Base-by-base conservation (phyloP, 2,888 invertebrate species). In the Idaea straminata region DNA sequence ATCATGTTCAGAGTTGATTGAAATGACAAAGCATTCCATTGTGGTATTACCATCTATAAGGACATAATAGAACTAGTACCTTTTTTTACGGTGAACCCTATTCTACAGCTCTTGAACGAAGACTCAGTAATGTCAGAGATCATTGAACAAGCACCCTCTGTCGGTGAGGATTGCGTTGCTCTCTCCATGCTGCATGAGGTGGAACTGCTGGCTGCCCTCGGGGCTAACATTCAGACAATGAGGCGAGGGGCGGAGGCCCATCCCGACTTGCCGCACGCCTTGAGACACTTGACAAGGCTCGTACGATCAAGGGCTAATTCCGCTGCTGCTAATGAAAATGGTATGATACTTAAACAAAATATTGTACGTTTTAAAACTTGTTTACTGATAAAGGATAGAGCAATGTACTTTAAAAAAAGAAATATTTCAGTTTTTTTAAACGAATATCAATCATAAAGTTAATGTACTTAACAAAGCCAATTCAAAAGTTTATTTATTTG, bases 181-280 rank as follows among this genome's bases (percentile, higher is more conserved):
- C 87, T 96, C 38, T 96, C 96, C 0, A 95, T 97, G 73, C 91
- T 97, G 15, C 96, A 96, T 79, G 96, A 97, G 82, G 95, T 96
- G 16, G 96, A 96, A 76, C 85, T 97, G n/a, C 88, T 97, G 72
- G 94, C 95, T 0, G 95, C 96, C 15, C 88, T 97, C 66, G 92
- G 91, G 0, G 94, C 95, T 0, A 96, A 96, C 78, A 91, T 94
- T 0, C 94, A 95, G 69, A 95, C 95, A 10, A 94, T 96, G 77
- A 89, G 94, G 73, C 94, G 96, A 69, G 94, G 96, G 5, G 94
- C 95, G 0, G 93, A 94, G 64, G 92, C 94, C 0, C 96, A 96
- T 78, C 97, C 96, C 0, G 93, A 95, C 38, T 87, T 97, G 66
- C 94, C 95, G 0, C 95, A 95, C 69, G 96, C 96, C 0, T 94